Evolutionary conservation across 2,888 invertebrate genomes (phyloP), one percentile per base, ranked within the genome.

Genomic region (Drosophila mayaguana): DNA sequence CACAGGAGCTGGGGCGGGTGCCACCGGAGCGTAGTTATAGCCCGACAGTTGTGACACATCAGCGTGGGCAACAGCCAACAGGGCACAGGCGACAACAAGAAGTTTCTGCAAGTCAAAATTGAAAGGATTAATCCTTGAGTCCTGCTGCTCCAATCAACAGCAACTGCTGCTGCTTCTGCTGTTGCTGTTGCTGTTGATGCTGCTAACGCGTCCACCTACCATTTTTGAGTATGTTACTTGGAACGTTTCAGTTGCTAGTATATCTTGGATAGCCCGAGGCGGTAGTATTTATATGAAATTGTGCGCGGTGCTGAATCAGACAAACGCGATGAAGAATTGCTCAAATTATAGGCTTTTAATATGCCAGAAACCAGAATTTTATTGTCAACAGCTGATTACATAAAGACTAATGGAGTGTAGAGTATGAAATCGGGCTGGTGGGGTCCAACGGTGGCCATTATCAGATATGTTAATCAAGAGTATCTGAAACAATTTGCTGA

Each of bases 41-140:
- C 90, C 90, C 20, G 85, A 78, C 68, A 90, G 70, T 25, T 90
- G 91, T 9, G 91, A 83, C 51, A 90, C 91, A 80, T 90, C 91
- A 57, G 90, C 91, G 57, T 78, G 72, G 75, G 79, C 83, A 43
- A 77, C 77, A 40, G 84, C 88, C 83, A 91, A 55, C 25, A 91
- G 53, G 60, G 90, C 83, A 46, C 86, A 60, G 79, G 89, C 90
- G 68, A 91, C 71, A 75, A 89, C 72, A 42, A 90, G 75, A 69
- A 90, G 70, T 84, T 90, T 90, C 91, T 90, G 63, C 32, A 79
- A 72, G n/a, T 32, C 22, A 43, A 28, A 28, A 34, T 8, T 14
- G 8, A 54, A 54, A 55, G 65, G 57, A 61, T 82, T 50, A 71
- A n/a, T 45, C 12, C 50, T 9, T 2, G 43, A 28, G 43, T 25